Percentiles rank a stretch among this genome's conserved stretches.
Evolutionary conservation across 1,140 invertebrate species (phyloP).

Genomic region (Lineus longissimus): DNA sequence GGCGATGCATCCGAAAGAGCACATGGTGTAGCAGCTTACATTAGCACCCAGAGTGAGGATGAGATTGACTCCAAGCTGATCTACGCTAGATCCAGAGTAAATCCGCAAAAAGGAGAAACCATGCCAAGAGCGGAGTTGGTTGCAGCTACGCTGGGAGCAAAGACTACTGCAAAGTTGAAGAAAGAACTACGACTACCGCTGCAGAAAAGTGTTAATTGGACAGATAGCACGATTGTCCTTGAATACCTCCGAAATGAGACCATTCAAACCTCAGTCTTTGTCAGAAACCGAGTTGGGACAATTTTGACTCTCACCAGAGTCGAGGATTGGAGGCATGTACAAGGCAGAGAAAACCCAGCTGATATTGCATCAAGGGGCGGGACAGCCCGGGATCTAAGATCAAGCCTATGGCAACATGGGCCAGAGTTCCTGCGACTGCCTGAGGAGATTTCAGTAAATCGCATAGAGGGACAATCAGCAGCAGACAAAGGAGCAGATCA

Average conservation of each 20-base stretch:
- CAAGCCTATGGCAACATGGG: neutral
- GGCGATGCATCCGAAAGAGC: neutral
- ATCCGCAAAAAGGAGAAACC: conserved; percentile 3
- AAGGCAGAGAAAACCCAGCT: neutral
- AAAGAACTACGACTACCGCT: conserved; percentile 6
- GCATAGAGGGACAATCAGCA: neutral
- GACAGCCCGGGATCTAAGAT: neutral
- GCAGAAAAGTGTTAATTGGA: conserved; percentile 5
- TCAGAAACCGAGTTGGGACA: neutral
- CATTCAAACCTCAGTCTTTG: neutral
- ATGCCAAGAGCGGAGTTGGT: conserved; percentile 7
- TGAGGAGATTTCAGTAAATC: neutral
- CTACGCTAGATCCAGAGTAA: conserved; percentile 1
- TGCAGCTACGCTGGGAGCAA: neutral
- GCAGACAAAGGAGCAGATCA: neutral
- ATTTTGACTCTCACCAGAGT: neutral
- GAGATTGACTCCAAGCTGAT: neutral
- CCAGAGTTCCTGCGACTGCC: neutral
- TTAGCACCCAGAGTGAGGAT: neutral
- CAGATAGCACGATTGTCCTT: neutral
- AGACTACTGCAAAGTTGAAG: conserved; percentile 2
- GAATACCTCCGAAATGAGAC: neutral
- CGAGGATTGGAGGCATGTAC: conserved; percentile 1
- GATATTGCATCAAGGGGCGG: neutral
- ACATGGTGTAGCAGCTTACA: neutral